phyloP scores from a whole-genome alignment of 2,113 vertebrate species.

The Cavia porcellus region DNA sequence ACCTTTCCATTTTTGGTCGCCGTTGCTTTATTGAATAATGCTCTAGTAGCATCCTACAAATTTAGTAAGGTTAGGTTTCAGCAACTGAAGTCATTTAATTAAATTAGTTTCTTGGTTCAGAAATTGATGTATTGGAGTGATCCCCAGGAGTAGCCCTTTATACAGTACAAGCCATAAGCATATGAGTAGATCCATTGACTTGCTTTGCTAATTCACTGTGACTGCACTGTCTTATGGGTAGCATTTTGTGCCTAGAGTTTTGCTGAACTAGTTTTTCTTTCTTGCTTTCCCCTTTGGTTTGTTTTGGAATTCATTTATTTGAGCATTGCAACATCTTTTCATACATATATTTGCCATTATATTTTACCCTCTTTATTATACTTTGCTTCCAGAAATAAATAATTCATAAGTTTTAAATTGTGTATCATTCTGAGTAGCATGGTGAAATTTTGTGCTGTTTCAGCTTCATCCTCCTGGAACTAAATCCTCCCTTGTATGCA shows the following conservation, averaged over 20 bases:
- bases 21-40: background rate
- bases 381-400: background rate
- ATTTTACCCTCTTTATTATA: background rate
- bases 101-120: background rate
- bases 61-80: constrained; percentile 46
- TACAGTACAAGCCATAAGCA: background rate
- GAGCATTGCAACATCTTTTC: background rate
- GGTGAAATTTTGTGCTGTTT: background rate
- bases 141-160: background rate
- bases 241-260: background rate
- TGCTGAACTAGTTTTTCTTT: background rate
- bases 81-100: background rate
- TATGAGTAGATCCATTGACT: background rate
- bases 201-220: background rate
- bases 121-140: background rate
- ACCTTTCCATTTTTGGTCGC: background rate
- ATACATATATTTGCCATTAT: background rate
- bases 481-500: background rate
- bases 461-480: background rate
- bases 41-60: constrained; percentile 3
- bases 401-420: background rate
- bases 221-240: background rate
- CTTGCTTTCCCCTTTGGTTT: background rate
- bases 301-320: constrained; percentile 29
- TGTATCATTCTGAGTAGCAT: background rate